Base-by-base conservation (phyloP, 2,888 invertebrate species). In the Acronicta leporina region DNA sequence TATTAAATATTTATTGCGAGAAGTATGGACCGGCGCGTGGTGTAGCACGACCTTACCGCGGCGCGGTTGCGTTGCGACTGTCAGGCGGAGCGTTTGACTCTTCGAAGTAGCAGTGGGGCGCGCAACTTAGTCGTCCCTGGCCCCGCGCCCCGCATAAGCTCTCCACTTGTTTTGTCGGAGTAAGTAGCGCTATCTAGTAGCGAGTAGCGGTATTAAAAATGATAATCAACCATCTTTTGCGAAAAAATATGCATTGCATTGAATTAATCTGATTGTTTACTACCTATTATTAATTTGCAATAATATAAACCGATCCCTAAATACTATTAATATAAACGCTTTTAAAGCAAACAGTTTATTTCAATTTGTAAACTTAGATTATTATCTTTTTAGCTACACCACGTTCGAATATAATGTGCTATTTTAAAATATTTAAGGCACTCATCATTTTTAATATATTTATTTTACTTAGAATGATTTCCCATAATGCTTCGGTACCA, bases 1-100 rank as follows among this genome's bases (percentile, higher is more conserved):
- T 91, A 86, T 91, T 90, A 86, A 92, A 89, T 91, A 90, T 91
- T 90, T 86, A 91, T 85, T 90, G 89, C 93, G 94, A 87, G 89
- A 88, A 83, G 82, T 85, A 83, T 76, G 85, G 87, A 82, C 81
- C 82, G 83, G 82, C 87, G 86, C 84, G 85, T 72, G 72, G 40
- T 79, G 79, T 81, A 72, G 85, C 94, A 83, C 92, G 86, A 85
- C 85, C 87, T 84, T 75, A 79, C 84, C 86, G 86, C 88, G 84
- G 85, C 89, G 84, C 90, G 90, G 86, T 88, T 88, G 82, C 90
- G 88, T 89, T 92, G 88, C 87, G 91, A 92, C 94, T 93, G 92
- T 83, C 90, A 86, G 87, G 85, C 85, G 80, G 81, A 87, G 86
- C 85, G 91, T 84, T 90, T 85, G 84, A 81, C 87, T 90, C 85